phyloP scores from a whole-genome alignment of 2,797 vertebrate genomes.

The Tiaroga cobitis region DNA sequence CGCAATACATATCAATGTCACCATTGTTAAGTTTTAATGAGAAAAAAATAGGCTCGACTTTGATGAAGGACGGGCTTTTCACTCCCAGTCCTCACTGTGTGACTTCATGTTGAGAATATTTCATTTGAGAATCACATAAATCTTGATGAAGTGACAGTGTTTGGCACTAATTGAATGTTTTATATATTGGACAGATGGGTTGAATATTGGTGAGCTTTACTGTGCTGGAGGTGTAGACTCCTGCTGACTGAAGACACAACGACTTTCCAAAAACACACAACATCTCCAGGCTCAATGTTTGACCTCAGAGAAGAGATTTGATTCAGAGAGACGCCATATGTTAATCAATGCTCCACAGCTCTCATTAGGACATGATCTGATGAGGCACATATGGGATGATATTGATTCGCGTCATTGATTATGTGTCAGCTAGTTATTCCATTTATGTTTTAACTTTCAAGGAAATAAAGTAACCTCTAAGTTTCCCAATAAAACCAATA shows the following conservation, averaged over 20 bases:
- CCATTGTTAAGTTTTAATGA: background rate
- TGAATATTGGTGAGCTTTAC: background rate
- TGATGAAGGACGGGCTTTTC: conserved; percentile 7
- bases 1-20: background rate
- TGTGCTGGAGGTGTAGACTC: background rate
- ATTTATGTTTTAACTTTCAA: conserved; percentile 9
- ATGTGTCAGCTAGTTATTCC: background rate
- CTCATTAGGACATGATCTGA: background rate
- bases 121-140: background rate
- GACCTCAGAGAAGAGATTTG: background rate
- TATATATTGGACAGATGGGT: conserved; percentile 16
- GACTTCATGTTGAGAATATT: conserved; percentile 5
- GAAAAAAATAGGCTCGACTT: background rate
- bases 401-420: background rate
- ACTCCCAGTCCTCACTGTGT: background rate
- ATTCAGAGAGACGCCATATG: background rate
- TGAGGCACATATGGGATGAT: background rate
- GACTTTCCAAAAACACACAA: background rate
- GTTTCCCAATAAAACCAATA: background rate
- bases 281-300: background rate
- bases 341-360: background rate
- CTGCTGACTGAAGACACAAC: background rate
- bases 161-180: conserved; percentile 4
- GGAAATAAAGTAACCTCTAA: background rate
- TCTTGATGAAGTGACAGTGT: conserved; percentile 5